Conservation (phyloP, 2,888 invertebrate genomes). For the Beris chalybata region DNA sequence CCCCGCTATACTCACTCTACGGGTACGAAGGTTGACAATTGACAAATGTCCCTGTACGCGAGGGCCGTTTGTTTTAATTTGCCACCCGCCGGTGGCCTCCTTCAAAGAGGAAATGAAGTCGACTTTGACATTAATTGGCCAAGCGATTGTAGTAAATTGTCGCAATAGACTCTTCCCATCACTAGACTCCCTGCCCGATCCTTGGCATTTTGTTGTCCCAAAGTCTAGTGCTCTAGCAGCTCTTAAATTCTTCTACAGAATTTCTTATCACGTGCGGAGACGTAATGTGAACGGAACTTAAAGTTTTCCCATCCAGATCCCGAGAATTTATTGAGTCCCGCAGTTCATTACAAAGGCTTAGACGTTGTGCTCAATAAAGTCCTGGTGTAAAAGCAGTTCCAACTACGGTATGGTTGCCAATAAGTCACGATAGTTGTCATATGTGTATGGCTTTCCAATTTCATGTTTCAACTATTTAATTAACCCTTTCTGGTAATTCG, state of each 20-base stretch:
- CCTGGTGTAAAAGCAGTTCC: too few relatives aligned
- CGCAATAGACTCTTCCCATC: slow-evolving; percentile 27
- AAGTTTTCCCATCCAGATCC: slow-evolving; percentile 22
- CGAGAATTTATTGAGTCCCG: slow-evolving; percentile 6
- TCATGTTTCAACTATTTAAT: too few relatives aligned
- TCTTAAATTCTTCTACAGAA: slow-evolving; percentile 16
- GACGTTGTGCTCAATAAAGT: slow-evolving; percentile 4
- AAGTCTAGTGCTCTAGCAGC: background rate
- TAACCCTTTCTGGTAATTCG: too few relatives aligned
- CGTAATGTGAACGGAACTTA: slow-evolving; percentile 16
- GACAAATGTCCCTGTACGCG: slow-evolving; percentile 45
- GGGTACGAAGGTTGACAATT: slow-evolving; percentile 42
- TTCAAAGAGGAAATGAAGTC: slow-evolving; percentile 44
- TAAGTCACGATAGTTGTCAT: too few relatives aligned
- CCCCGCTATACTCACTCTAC: background rate
- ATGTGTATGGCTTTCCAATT: too few relatives aligned
- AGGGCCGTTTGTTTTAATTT: slow-evolving; percentile 46
- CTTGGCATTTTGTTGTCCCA: background rate
- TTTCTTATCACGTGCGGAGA: slow-evolving; percentile 27
- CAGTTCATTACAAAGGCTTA: too few relatives aligned
- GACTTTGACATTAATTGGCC: slow-evolving; percentile 45
- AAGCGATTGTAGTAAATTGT: slow-evolving; percentile 40
- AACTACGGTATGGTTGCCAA: too few relatives aligned
- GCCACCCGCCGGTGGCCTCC: slow-evolving; percentile 43
- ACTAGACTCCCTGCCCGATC: background rate